Percentiles rank a stretch among this genome's conserved stretches.
Conservation (phyloP, 2,797 vertebrate species). For the Protosalanx chinensis region DNA sequence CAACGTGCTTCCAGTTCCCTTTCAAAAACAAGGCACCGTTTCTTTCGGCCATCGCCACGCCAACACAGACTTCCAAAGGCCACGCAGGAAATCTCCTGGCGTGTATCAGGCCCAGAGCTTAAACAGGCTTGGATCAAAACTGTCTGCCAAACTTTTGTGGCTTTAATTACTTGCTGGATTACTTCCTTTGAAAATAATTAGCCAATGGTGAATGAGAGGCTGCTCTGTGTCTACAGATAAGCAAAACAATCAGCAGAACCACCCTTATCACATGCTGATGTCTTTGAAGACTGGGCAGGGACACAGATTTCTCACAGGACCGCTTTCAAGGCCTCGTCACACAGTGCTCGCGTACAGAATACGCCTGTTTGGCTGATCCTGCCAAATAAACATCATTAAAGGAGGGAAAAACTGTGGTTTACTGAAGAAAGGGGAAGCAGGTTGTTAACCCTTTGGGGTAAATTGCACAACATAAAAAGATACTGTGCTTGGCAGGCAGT, state of each 20-base stretch:
- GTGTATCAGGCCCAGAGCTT: neutral
- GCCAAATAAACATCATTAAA: too few species aligned
- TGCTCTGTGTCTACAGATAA: neutral
- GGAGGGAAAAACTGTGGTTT: too few species aligned
- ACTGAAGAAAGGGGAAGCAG: too few species aligned
- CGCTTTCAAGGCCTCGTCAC: neutral
- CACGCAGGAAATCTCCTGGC: neutral
- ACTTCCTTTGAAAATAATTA: neutral
- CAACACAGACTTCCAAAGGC: neutral
- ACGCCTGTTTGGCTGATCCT: neutral
- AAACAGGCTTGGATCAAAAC: neutral
- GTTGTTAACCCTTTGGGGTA: too few species aligned
- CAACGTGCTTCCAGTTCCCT: constrained; percentile 11
- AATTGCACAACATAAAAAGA: too few species aligned
- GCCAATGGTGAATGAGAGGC: neutral
- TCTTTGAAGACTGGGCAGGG: neutral
- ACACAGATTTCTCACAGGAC: neutral
- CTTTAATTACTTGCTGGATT: neutral
- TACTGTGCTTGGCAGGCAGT: too few species aligned
- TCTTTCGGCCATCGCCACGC: neutral
- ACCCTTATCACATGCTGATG: neutral
- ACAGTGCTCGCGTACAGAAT: neutral
- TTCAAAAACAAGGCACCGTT: neutral
- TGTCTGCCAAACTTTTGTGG: neutral
- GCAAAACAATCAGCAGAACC: neutral